These are phyloP conservation scores for Synergus gifuensis DNA, from an alignment of 2,888 invertebrate genomes.

Conservation along the genomic window DNA sequence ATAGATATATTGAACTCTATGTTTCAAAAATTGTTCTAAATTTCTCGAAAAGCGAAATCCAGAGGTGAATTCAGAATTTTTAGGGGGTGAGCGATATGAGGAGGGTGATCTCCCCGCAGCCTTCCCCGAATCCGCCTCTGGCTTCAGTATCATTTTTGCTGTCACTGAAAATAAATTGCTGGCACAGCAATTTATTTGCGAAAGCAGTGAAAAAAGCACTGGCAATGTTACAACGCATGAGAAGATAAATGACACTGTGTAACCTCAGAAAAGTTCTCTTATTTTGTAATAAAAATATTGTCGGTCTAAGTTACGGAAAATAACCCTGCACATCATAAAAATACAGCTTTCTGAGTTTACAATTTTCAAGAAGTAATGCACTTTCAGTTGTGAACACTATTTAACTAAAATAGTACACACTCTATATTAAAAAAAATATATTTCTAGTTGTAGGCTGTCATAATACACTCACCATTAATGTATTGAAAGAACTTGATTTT, in stretches of 20 bases:
- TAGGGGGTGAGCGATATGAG: background rate
- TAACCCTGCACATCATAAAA: background rate
- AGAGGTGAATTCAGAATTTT: background rate
- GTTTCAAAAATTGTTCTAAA: background rate
- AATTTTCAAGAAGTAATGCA: background rate
- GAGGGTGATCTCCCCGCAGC: background rate
- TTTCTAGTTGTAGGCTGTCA: background rate
- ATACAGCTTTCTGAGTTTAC: background rate
- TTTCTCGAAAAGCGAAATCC: background rate
- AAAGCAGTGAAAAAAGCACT: constrained; percentile 34
- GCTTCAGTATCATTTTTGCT: constrained; percentile 27
- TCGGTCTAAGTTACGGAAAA: background rate
- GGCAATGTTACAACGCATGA: constrained; percentile 26
- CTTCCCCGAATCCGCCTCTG: background rate
- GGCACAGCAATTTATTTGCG: constrained; percentile 22
- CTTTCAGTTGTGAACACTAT: background rate
- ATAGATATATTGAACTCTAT: background rate
- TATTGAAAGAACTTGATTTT: too few species aligned
- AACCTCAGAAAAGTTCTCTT: constrained; percentile 4
- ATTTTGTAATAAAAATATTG: background rate
- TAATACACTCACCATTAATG: background rate
- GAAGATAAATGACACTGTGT: constrained; percentile 9
- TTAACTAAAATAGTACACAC: background rate
- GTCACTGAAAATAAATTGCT: constrained; percentile 35
- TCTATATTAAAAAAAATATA: background rate